Base-by-base conservation (phyloP, 1,140 invertebrate species). In the Drosophila pectinifera region DNA sequence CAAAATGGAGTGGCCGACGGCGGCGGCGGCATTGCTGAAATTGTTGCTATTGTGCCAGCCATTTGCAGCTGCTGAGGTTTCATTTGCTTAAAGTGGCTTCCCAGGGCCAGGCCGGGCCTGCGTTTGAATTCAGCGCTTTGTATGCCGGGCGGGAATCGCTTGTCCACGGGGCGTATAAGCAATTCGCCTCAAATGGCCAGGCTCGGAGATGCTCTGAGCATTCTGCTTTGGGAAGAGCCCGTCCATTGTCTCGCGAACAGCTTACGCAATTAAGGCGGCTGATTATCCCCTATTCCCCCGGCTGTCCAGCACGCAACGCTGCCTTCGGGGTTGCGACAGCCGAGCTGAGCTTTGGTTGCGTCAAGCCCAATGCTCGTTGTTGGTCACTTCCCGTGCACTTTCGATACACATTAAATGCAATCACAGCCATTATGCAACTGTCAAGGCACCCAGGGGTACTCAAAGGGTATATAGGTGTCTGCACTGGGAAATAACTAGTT, bases 381-480 rank as follows among this genome's bases (percentile, higher is more conserved):
- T 67, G 73, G 72, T 77, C 83, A 79, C 78, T 86, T 75, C 48
- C 62, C 53, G 78, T 82, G 82, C 82, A 85, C 74, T 78, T 65
- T 59, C 61, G 54, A 63, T 77, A 51, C 51, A 69, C 51, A 62
- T 77, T 77, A 36, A 69, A 67, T 76, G 73, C 73, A 67, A 11
- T 31, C 49, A 34, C 58, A 18, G 26, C 7, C 59, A 16, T 77
- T 77, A 67, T 84, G 76, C 77, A 86, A 81, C 56, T 67, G 58
- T 55, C 45, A 57, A 68, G 31, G 48, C 18, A 34, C 22, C 65
- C 16, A 45, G 48, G 24, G 61, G 61, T 42, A 18, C 36, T 11
- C 2, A 13, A 24, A 14, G n/a, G 4, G 39, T 14, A 13, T 5
- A 22, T 36, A 43, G 18, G 49, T 20, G 41, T 24, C 7, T 36